phyloP scores from a whole-genome alignment of 2,888 invertebrate genomes.

The Oligia fasciuncula region DNA sequence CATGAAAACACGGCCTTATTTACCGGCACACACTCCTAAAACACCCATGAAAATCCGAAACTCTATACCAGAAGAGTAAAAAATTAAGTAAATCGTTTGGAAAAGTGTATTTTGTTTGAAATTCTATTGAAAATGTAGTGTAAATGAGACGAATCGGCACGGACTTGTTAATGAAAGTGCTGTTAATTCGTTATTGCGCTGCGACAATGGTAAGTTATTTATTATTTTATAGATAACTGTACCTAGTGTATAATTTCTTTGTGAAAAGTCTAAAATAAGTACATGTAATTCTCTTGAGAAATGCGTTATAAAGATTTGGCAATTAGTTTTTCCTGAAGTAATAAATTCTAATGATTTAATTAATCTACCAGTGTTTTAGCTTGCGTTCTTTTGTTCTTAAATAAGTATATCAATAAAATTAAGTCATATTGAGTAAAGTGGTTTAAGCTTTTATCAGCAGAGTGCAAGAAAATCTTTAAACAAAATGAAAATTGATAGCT shows the following conservation, averaged over 20 bases:
- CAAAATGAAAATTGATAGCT: constrained; percentile 18
- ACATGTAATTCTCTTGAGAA: neutral
- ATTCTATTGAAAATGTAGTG: constrained; percentile 58
- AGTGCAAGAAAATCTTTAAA: neutral
- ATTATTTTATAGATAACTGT: neutral
- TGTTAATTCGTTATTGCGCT: constrained; percentile 27
- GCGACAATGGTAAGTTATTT: constrained; percentile 68
- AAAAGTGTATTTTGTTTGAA: constrained; percentile 12
- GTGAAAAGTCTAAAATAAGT: neutral
- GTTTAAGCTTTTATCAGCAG: neutral
- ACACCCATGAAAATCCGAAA: constrained; percentile 64
- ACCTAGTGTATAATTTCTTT: neutral
- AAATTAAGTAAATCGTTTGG: constrained; percentile 20
- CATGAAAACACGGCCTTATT: constrained; percentile 84
- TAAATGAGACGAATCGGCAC: neutral
- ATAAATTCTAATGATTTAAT: neutral
- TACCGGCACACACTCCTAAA: constrained; percentile 71
- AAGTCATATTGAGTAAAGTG: neutral
- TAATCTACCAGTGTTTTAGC: neutral
- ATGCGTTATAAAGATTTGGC: neutral
- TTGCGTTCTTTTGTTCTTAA: neutral
- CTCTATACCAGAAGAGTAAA: constrained; percentile 39
- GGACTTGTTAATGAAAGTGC: constrained; percentile 30
- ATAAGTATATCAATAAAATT: neutral
- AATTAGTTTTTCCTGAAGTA: neutral